These are phyloP conservation scores for Megalonaias nervosa DNA, from an alignment of 1,140 invertebrate genomes.

Conservation along the genomic window DNA sequence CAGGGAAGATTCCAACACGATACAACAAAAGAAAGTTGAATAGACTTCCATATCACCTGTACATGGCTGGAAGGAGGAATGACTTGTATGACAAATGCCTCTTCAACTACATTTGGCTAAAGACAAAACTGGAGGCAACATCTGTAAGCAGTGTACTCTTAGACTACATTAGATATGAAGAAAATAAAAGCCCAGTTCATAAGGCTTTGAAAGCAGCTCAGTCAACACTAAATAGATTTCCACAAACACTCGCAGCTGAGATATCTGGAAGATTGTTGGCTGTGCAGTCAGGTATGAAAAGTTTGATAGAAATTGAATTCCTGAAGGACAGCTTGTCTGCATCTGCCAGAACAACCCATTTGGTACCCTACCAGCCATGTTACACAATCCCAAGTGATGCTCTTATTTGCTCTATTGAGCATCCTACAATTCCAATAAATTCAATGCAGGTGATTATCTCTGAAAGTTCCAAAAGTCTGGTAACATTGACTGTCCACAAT, in stretches of 20 bases:
- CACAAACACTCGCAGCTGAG: constrained; percentile 58
- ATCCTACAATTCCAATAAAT: constrained; percentile 38
- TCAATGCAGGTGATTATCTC: constrained; percentile 30
- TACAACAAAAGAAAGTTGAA: constrained; percentile 62
- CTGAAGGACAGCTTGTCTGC: constrained; percentile 36
- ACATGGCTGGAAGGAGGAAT: constrained; percentile 64
- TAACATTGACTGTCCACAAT: constrained; percentile 39
- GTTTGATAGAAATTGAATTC: constrained; percentile 34
- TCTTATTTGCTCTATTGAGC: constrained; percentile 40
- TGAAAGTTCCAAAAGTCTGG: constrained; percentile 38
- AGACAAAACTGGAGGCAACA: constrained; percentile 52
- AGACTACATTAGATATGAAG: constrained; percentile 74
- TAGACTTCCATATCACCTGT: constrained; percentile 56
- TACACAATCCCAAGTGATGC: constrained; percentile 41
- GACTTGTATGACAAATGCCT: constrained; percentile 45
- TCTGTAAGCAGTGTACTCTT: constrained; percentile 51
- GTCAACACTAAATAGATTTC: constrained; percentile 49
- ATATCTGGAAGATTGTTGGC: constrained; percentile 61
- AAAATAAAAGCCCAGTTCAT: constrained; percentile 48
- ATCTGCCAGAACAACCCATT: constrained; percentile 9
- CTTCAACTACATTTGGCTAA: constrained; percentile 59
- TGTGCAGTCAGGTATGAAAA: constrained; percentile 32
- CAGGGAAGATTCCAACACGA: constrained; percentile 8
- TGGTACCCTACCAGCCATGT: constrained; percentile 41
- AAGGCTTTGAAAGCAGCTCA: constrained; percentile 57